Percentiles rank a stretch among this genome's conserved stretches.
Conservation (phyloP, 2,888 invertebrate species). For the Cacoxenus indagator region DNA sequence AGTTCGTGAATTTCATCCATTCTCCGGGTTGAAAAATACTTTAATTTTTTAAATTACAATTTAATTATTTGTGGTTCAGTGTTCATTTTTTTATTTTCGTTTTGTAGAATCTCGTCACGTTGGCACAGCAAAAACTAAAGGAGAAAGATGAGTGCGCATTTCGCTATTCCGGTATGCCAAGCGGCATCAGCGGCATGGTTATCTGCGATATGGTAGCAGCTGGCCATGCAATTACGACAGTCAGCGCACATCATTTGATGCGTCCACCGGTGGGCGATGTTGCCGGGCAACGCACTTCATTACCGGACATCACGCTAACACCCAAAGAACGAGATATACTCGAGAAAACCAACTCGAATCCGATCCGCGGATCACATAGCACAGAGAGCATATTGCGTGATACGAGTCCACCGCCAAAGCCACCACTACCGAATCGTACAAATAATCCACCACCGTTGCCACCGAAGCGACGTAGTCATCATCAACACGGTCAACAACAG, state of each 20-base stretch:
- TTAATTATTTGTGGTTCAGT: too few species aligned
- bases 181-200: slow-evolving; percentile 39
- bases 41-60: too few species aligned
- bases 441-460: slow-evolving; percentile 83
- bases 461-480: slow-evolving; percentile 77
- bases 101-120: slow-evolving; percentile 78
- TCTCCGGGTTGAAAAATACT: too few species aligned
- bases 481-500: slow-evolving; percentile 40
- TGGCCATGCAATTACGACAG: slow-evolving; percentile 35
- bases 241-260: slow-evolving; percentile 52
- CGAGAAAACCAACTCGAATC: slow-evolving; percentile 72
- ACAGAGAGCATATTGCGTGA: slow-evolving; percentile 84
- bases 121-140: slow-evolving; percentile 87
- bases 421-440: slow-evolving; percentile 84
- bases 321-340: slow-evolving; percentile 75
- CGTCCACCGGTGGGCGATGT: slow-evolving; percentile 68
- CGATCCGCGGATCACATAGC: slow-evolving; percentile 84
- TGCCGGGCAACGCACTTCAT: slow-evolving; percentile 77
- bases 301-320: slow-evolving; percentile 86
- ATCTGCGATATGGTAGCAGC: too few species aligned
- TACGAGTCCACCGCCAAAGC: slow-evolving; percentile 87
- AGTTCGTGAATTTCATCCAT: too few species aligned
- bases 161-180: slow-evolving; percentile 50
- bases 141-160: slow-evolving; percentile 71
- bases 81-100: background rate